Evolutionary conservation across 2,113 vertebrate species (phyloP).

Genomic region (Okapia johnstoni): DNA sequence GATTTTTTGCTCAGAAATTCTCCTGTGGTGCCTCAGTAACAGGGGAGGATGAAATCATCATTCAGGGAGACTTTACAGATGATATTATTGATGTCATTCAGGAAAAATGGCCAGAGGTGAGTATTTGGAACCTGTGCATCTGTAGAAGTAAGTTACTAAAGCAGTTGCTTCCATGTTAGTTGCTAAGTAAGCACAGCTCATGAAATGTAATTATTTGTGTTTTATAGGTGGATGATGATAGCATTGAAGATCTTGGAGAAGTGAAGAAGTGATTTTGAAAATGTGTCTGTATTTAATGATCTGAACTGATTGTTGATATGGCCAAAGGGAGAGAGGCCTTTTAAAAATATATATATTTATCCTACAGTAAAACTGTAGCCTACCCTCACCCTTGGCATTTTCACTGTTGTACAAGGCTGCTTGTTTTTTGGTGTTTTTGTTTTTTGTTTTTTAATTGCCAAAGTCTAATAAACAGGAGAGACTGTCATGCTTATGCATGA

Average conservation of each 20-base stretch:
- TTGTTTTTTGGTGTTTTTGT: slow-evolving; percentile 72
- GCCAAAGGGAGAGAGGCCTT: slow-evolving; percentile 89
- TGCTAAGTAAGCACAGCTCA: not conserved
- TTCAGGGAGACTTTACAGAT: slow-evolving; percentile 99
- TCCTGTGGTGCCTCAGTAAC: slow-evolving; percentile 99
- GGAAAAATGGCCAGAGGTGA: slow-evolving; percentile 98
- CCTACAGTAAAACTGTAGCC: slow-evolving; percentile 86
- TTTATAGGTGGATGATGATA: slow-evolving; percentile 96
- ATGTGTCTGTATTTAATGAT: slow-evolving; percentile 87
- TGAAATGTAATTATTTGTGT: slow-evolving; percentile 12
- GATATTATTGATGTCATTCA: slow-evolving; percentile 99
- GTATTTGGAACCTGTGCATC: not conserved
- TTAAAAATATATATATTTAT: slow-evolving; percentile 89
- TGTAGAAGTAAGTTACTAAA: not conserved
- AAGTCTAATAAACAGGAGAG: slow-evolving; percentile 87
- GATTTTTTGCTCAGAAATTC: slow-evolving; percentile 99
- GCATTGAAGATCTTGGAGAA: slow-evolving; percentile 98
- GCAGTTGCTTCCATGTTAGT: not conserved
- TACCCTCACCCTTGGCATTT: slow-evolving; percentile 83
- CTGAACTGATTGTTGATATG: slow-evolving; percentile 85
- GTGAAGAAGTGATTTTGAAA: slow-evolving; percentile 95
- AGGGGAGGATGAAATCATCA: slow-evolving; percentile 98
- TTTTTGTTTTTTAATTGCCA: slow-evolving; percentile 86
- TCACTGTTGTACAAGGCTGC: slow-evolving; percentile 88
- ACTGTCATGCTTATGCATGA: slow-evolving; percentile 87